Base-by-base conservation (phyloP, 2,113 vertebrate genomes). In the Passer domesticus region DNA sequence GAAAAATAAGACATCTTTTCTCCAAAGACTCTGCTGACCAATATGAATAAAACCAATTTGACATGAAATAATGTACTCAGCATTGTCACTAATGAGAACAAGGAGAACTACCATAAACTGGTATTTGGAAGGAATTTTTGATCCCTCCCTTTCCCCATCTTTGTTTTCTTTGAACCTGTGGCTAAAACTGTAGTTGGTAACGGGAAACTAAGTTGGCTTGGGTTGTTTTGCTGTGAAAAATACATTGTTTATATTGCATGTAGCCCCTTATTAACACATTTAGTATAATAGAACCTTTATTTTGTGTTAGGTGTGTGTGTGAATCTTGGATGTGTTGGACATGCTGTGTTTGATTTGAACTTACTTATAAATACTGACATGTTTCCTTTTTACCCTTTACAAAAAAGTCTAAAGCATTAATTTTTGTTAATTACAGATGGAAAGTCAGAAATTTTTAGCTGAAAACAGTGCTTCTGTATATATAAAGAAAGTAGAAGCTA, bases 401-500 rank as follows among this genome's bases (percentile, higher is more conserved):
- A 62, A 85, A 83, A 46, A 83, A 27, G 10, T 83, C 93, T 95
- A 21, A 95, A 72, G 19, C 77, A 63, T 72, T 96, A 50, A 79
- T 95, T 39, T 95, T 14, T 95, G 75, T 97, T 94, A 56, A 94
- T 97, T 87, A 46, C 96, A 99, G 99, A 99, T 99, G 99, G 99
- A 99, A 97, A 99, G 99, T 97, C 99, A 99, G 97, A 99, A 99
- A 97, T 99, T 99, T 97, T 98, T 99, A 96, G 99, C 99, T 59
- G 99, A 99, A 98, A 99, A 99, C 97, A 99, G 99, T 97, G 99
- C 99, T 95, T 99, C 99, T 78, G 99, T 99, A 52, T 99, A 99
- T 98, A 99, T 99, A 97, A 99, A 99, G 97, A 99, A 99, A 97
- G 99, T 99, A 91, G 99, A 99, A 97, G 99, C 99, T 93, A 98